These are phyloP conservation scores for Nasalis larvatus DNA, from an alignment of 2,113 vertebrate genomes.

Conservation along the genomic window DNA sequence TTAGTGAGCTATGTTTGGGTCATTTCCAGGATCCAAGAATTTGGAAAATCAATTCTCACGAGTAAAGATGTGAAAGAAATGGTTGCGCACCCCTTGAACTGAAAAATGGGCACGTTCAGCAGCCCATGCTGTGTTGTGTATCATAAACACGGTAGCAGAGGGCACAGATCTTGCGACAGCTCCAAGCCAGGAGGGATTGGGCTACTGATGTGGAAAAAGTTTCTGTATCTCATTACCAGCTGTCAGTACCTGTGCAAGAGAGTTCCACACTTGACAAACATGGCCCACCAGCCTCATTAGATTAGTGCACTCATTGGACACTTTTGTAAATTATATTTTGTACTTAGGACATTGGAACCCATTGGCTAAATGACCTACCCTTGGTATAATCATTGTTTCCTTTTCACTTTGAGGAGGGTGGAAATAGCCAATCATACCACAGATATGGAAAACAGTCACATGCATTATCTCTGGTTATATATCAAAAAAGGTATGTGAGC, in stretches of 20 bases:
- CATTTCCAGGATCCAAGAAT: conserved; percentile 66
- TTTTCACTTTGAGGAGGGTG: background rate
- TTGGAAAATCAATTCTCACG: conserved; percentile 63
- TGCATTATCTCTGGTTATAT: background rate
- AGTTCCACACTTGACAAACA: background rate
- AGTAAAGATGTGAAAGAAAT: conserved; percentile 64
- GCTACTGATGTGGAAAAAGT: background rate
- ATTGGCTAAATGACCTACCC: background rate
- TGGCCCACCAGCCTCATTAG: background rate
- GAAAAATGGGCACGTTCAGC: conserved; percentile 53
- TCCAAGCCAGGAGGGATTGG: conserved; percentile 15
- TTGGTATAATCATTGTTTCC: background rate
- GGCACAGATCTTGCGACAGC: conserved; percentile 41
- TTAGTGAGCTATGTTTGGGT: conserved; percentile 72
- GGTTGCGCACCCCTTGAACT: conserved; percentile 46
- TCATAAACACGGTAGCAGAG: conserved; percentile 46
- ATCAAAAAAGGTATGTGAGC: background rate
- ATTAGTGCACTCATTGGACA: background rate
- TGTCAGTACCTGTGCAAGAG: conserved; percentile 51
- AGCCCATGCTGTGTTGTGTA: background rate
- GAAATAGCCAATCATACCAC: background rate
- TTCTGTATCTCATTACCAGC: conserved; percentile 45
- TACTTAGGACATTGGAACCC: background rate
- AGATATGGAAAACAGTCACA: background rate
- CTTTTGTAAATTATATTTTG: background rate